Evolutionary conservation across 2,113 vertebrate genomes (phyloP).

Genomic region (Psammodynastes pulverulentus): DNA sequence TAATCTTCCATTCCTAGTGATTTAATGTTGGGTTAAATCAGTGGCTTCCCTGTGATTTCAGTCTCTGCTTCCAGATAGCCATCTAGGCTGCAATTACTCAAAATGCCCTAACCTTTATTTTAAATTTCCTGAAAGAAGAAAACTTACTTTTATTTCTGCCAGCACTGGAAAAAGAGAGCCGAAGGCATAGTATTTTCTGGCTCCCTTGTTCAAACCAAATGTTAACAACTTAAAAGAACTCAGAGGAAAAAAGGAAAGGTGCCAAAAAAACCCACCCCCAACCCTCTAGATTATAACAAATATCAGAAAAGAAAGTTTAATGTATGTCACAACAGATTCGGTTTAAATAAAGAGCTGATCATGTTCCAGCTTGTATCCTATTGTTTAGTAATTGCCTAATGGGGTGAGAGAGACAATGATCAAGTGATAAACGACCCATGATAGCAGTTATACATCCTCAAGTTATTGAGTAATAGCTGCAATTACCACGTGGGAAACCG

Average conservation of each 20-base stretch:
- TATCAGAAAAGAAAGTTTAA: neutral
- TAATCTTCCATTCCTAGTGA: neutral
- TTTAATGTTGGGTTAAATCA: neutral
- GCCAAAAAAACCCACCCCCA: neutral
- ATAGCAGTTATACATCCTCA: neutral
- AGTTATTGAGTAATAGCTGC: neutral
- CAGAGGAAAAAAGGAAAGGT: too few species aligned
- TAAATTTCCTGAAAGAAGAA: neutral
- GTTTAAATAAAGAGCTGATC: slow-evolving; percentile 1
- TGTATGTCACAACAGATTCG: neutral
- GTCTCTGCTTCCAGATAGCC: neutral
- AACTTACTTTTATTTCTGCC: neutral
- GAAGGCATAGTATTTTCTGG: neutral
- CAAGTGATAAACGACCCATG: neutral
- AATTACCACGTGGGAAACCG: neutral
- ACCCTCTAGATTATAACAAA: neutral
- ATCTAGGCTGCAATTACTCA: neutral
- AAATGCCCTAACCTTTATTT: neutral
- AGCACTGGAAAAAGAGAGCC: neutral
- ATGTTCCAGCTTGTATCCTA: neutral
- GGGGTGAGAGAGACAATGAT: neutral
- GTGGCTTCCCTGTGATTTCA: neutral
- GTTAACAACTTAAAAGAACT: neutral
- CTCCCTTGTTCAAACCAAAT: neutral
- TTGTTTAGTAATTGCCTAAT: neutral